phyloP scores from a whole-genome alignment of 92 coral and sea anemone genomes.

The Palythoa grandiflora region DNA sequence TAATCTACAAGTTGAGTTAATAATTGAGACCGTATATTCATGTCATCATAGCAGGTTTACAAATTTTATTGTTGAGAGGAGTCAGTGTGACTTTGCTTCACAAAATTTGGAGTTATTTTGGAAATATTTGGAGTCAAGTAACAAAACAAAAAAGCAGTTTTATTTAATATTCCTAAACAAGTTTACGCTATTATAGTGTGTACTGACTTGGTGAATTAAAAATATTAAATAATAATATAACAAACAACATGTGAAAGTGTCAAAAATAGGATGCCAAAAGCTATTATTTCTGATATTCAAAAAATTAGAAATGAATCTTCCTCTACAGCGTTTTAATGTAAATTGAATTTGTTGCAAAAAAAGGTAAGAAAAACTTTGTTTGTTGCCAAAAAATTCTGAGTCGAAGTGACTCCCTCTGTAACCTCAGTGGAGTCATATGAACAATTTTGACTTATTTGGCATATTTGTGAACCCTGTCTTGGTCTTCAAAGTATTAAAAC shows the following conservation, averaged over 20 bases:
- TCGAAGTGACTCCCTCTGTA: constrained; percentile 55
- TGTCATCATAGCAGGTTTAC: constrained; percentile 25
- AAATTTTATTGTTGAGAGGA: constrained; percentile 43
- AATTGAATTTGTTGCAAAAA: constrained; percentile 39
- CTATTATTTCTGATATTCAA: too few species aligned
- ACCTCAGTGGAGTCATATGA: too few species aligned
- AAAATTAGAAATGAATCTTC: not conserved
- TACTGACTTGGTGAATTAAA: not conserved
- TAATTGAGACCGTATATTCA: not conserved
- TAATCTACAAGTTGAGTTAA: not conserved
- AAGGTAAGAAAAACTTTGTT: constrained; percentile 50
- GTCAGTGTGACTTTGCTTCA: constrained; percentile 48
- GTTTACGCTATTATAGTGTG: constrained; percentile 12
- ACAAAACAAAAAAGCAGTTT: constrained; percentile 39
- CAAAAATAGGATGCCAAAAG: not conserved
- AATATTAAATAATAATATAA: not conserved
- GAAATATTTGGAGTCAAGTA: constrained; percentile 22
- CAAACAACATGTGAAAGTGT: not conserved
- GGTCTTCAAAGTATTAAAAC: not conserved
- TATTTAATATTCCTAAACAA: constrained; percentile 4
- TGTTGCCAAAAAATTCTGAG: constrained; percentile 50
- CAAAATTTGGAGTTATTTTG: constrained; percentile 42
- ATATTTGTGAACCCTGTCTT: constrained; percentile 36
- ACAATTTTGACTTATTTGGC: constrained; percentile 40
- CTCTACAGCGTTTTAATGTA: constrained; percentile 36